Conservation (phyloP, 1,140 invertebrate species). For the Cyrtorhinus lividipennis region DNA sequence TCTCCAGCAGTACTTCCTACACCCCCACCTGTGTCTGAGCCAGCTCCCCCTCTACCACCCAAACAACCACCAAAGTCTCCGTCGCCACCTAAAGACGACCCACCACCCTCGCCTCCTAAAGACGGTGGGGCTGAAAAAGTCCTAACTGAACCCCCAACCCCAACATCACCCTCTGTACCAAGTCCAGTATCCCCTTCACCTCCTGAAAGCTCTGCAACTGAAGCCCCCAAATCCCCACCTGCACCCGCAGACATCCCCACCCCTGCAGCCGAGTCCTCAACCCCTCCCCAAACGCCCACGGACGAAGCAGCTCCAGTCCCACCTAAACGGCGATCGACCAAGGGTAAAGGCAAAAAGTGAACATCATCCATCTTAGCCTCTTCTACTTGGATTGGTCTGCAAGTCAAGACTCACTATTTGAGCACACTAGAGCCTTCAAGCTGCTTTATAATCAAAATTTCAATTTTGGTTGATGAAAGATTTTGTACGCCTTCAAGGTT, state of each 20-base stretch:
- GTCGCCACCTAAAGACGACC: conserved; percentile 20
- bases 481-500: no score
- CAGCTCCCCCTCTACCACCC: conserved; percentile 18
- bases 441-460: no score
- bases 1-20: conserved; percentile 20
- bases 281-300: not conserved
- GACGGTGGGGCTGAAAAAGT: conserved; percentile 23
- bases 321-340: not conserved
- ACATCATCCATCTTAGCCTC: not conserved
- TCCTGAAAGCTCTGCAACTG: not conserved
- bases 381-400: not conserved
- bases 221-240: conserved; percentile 8
- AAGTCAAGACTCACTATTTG: no score
- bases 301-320: not conserved
- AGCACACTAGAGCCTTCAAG: no score
- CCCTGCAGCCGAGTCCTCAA: not conserved
- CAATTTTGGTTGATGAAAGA: no score
- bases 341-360: not conserved
- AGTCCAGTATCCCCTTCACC: not conserved
- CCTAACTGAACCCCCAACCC: conserved; percentile 33
- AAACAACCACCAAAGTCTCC: conserved; percentile 24
- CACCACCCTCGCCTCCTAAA: conserved; percentile 18
- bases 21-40: conserved; percentile 19
- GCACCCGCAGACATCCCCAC: not conserved
- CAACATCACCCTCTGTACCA: conserved; percentile 25